Evolutionary conservation across 2,797 vertebrate species (phyloP).

Genomic region (Tympanoctomys barrerae): DNA sequence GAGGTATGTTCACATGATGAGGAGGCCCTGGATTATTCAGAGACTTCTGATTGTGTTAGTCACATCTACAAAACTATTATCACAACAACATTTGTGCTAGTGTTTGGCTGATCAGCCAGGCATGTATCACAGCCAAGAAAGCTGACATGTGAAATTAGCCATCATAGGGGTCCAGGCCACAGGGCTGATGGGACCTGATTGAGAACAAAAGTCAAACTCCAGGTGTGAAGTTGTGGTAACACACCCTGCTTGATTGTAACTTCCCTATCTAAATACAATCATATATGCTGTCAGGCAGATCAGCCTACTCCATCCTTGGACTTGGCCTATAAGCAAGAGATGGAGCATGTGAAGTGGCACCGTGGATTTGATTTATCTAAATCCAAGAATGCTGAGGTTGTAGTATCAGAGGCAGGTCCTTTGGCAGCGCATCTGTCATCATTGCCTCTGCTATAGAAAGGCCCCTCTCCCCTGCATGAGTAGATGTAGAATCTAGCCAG

Average conservation of each 20-base stretch:
- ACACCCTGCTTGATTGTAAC: neutral
- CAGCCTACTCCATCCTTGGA: neutral
- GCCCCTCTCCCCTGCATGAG: neutral
- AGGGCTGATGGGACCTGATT: neutral
- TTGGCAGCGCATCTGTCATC: neutral
- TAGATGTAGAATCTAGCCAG: neutral
- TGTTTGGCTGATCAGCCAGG: conserved; percentile 19
- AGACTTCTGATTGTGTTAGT: neutral
- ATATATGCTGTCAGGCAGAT: neutral
- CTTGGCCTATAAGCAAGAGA: neutral
- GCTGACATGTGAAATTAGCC: neutral
- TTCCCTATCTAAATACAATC: neutral
- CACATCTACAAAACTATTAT: conserved; percentile 16
- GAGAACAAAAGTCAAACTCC: neutral
- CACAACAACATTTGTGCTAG: neutral
- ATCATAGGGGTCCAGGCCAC: neutral
- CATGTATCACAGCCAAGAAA: neutral
- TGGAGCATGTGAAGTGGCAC: neutral
- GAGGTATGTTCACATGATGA: neutral
- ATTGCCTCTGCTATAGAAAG: conserved; percentile 11
- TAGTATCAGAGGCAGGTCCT: neutral
- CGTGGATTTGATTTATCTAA: neutral
- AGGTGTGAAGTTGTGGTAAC: neutral
- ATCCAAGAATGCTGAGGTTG: neutral
- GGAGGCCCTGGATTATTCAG: neutral